Conservation (phyloP, 2,888 invertebrate genomes). For the Lymantria dispar region DNA sequence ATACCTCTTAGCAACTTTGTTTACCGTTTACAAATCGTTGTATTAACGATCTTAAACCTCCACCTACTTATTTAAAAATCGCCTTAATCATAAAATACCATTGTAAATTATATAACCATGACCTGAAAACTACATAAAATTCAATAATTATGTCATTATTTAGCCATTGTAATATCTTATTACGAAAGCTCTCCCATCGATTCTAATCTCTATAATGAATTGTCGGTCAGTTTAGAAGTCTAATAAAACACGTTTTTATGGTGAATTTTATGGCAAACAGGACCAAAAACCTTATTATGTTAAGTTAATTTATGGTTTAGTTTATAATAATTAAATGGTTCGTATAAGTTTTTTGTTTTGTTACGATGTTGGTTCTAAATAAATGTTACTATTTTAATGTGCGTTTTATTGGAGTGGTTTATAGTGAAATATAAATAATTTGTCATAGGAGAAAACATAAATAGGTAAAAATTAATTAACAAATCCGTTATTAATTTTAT, state of each 20-base stretch:
- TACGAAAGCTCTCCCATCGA: constrained; percentile 23
- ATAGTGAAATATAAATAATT: constrained; percentile 6
- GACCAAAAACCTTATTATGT: constrained; percentile 18
- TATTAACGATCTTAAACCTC: background rate
- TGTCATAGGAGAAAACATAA: background rate
- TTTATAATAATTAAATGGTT: constrained; percentile 15
- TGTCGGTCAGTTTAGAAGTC: constrained; percentile 20
- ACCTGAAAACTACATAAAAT: constrained; percentile 27
- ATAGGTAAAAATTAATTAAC: background rate
- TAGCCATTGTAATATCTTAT: constrained; percentile 26
- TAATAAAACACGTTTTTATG: constrained; percentile 34
- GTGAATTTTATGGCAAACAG: constrained; percentile 33
- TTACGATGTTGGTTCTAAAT: constrained; percentile 9
- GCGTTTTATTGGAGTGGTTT: constrained; percentile 12
- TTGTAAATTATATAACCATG: constrained; percentile 5
- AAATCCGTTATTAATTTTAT: background rate
- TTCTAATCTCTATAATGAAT: constrained; percentile 36
- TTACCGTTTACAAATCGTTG: background rate
- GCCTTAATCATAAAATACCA: background rate
- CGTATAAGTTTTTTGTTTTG: constrained; percentile 6
- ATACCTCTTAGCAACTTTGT: background rate
- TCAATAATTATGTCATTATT: constrained; percentile 36
- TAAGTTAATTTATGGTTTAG: constrained; percentile 28
- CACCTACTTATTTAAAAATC: background rate
- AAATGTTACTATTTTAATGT: constrained; percentile 5